Evolutionary conservation across 1,140 invertebrate species (phyloP), one percentile per base, ranked within the genome.

Genomic region (Bicyclus anynana): DNA sequence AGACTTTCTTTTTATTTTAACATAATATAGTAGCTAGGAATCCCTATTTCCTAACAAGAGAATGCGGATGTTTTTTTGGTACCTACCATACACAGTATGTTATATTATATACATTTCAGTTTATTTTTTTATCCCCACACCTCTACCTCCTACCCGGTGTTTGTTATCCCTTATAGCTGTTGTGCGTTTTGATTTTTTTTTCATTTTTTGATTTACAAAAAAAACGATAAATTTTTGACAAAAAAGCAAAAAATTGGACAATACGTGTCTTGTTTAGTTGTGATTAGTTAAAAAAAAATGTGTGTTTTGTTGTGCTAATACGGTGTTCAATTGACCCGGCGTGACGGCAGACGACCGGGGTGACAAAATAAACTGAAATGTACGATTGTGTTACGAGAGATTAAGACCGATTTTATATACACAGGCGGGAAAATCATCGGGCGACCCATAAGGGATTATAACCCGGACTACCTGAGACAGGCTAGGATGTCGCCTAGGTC

Each of bases 91-190:
- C 7, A 33, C 10, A 82, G 66, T 82, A 76, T 82, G n/a, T n/a
- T n/a, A n/a, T 78, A 77, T 76, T 83, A 83, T 87, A 85, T 84
- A 87, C 84, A 87, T 87, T 87, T 87, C 84, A 87, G 83, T 87
- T 87, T 86, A 85, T 84, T 87, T 87, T 84, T 87, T 87, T 83
- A 62, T 65, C 66, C 73, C 72, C 73, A 62, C 37, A 56, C 68
- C 72, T 64, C 52, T 44, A 26, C 23, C 46, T 71, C 79, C 71
- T 69, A 29, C 66, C 73, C 71, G 79, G 74, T 85, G 76, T 80
- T 61, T 84, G 80, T 74, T 51, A 55, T 65, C 75, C 75, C 67
- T 59, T 63, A 59, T 72, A 63, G 64, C 53, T 78, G 71, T 80
- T 75, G 71, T 82, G 59, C 55, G 59, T 68, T 66, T 65, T 47